A percentile compares a stretch with the other conserved stretches of the same genome.
These are phyloP conservation scores for Monodelphis domestica DNA, from an alignment of 2,797 vertebrate species.

Conservation along the genomic window DNA sequence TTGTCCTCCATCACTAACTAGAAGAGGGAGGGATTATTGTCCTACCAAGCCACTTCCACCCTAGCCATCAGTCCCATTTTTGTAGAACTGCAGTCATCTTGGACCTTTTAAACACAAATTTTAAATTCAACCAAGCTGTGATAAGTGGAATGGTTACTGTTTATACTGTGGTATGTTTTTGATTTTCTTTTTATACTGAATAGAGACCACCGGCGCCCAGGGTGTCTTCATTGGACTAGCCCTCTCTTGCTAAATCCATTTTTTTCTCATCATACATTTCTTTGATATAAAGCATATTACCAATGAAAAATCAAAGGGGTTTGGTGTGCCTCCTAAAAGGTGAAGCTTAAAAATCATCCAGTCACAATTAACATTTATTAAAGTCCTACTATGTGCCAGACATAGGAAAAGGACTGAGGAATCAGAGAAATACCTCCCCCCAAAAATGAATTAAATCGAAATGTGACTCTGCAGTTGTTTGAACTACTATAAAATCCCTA, in stretches of 20 bases:
- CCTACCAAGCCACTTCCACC: not conserved
- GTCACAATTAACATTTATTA: not conserved
- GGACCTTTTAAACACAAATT: conserved; percentile 93
- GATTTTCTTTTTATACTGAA: not conserved
- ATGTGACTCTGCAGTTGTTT: not conserved
- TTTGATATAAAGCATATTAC: not conserved
- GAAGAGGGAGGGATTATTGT: not conserved
- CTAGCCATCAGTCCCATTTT: conserved; percentile 83
- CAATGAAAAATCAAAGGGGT: not conserved
- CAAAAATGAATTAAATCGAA: not conserved
- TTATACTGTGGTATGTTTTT: conserved; percentile 97
- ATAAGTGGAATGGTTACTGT: conserved; percentile 97
- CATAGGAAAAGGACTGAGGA: not conserved
- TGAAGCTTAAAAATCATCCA: not conserved
- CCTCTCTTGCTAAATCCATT: not conserved
- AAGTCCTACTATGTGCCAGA: not conserved
- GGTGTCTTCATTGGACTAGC: not conserved
- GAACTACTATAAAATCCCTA: not conserved
- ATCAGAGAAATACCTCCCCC: not conserved
- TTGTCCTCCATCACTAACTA: not conserved
- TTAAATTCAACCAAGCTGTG: conserved; percentile 97
- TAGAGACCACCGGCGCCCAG: not conserved
- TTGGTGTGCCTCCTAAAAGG: not conserved
- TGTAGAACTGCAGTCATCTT: conserved; percentile 95
- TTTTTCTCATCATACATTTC: not conserved